Conservation (phyloP, 2,797 vertebrate species). For the Sebastes oblongus region DNA sequence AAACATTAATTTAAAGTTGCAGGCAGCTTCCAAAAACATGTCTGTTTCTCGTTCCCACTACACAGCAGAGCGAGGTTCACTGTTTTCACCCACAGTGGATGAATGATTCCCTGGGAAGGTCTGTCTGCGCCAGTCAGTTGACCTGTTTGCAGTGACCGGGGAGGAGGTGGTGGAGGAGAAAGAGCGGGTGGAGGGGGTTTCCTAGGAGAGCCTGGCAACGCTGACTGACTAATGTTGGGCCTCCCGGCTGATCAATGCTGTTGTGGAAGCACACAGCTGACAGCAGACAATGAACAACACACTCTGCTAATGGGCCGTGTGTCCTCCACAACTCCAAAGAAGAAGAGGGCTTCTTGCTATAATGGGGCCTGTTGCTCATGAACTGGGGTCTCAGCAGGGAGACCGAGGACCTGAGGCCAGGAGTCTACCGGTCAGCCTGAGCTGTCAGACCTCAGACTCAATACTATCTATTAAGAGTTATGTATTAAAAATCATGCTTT, state of each 20-base stretch:
- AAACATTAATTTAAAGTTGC: not conserved
- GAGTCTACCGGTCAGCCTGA: slow-evolving; percentile 19
- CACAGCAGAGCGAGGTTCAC: not conserved
- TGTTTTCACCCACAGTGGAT: slow-evolving; percentile 31
- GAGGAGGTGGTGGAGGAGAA: slow-evolving; percentile 10
- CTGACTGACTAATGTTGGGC: slow-evolving; percentile 48
- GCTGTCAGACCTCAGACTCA: not conserved
- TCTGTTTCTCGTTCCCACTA: slow-evolving; percentile 18
- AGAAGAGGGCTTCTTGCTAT: slow-evolving; percentile 36
- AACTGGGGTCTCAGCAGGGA: slow-evolving; percentile 43
- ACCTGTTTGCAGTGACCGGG: slow-evolving; percentile 58
- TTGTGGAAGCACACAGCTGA: slow-evolving; percentile 70
- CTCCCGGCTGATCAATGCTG: slow-evolving; percentile 63
- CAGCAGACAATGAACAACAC: slow-evolving; percentile 71
- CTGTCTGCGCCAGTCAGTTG: slow-evolving; percentile 58
- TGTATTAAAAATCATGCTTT: not conserved
- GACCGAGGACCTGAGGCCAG: slow-evolving; percentile 18
- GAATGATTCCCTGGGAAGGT: slow-evolving; percentile 62
- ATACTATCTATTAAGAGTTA: not conserved
- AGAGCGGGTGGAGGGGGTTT: slow-evolving; percentile 40
- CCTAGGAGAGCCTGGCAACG: slow-evolving; percentile 66
- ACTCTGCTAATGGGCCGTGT: slow-evolving; percentile 70
- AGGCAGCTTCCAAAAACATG: slow-evolving; percentile 30
- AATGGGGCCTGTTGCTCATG: slow-evolving; percentile 35
- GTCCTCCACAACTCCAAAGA: slow-evolving; percentile 57